Evolutionary conservation across 1,140 invertebrate species (phyloP), one percentile per base, ranked within the genome.

Genomic region (Trichonephila clavipes): DNA sequence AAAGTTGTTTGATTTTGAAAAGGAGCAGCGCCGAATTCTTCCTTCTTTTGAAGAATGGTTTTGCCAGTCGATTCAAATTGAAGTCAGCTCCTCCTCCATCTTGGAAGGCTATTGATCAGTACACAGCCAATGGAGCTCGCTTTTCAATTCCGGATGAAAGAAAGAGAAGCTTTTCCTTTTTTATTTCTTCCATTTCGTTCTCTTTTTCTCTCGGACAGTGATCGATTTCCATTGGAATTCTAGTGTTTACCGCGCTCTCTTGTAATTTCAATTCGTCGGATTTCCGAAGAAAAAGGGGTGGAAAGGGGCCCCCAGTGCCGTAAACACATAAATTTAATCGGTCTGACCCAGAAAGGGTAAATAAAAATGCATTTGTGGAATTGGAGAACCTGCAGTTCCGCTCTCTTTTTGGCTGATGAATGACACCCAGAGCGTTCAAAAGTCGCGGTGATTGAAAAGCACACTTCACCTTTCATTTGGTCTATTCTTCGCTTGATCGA

Each of bases 1-100:
- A 93, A 88, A 93, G 92, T 93, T 93, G 92, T 93, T 93, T 93
- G 92, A 93, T 93, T 93, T 93, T 93, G 64, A 88, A 92, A 93
- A 93, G 51, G 86, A 88, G 86, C 28, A 62, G 58, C 28, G 58
- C 66, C 40, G 72, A 82, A 44, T 34, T 58, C 69, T 28, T 34
- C 44, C 18, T 44, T 44, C 18, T 58, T 59, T 93, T 93, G 92
- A 93, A 93, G 92, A 62, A 93, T 93, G 83, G n/a, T 66, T 88
- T 69, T 40, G 40, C 40, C 61, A 66, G 64, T 81, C 64, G 92
- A 93, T 81, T 93, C 28, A 82, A 88, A 93, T 93, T 93, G 92
- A 81, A 88, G 85, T 28, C 66, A 24, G 81, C 92, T 88, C 92
- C 92, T 82, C 86, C 92, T 92, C 40, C 66, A 72, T 92, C 66